These are phyloP conservation scores for Autographa pulchrina DNA, from an alignment of 2,888 invertebrate species.

Conservation along the genomic window DNA sequence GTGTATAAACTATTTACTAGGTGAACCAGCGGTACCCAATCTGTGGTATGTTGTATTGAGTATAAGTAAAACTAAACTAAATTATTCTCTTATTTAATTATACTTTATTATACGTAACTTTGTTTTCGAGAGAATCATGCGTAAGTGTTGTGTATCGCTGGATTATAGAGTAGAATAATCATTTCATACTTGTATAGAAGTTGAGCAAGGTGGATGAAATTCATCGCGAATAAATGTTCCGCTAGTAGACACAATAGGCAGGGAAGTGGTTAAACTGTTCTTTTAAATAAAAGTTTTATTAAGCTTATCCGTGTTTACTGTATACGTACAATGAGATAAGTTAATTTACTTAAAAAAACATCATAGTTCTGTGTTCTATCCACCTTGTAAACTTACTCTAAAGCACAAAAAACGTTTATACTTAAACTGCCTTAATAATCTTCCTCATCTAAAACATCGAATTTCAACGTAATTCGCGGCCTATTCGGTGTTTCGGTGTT, in stretches of 20 bases:
- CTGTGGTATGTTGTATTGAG: neutral
- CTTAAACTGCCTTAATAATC: slow-evolving; percentile 59
- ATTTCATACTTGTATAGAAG: slow-evolving; percentile 11
- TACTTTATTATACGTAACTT: neutral
- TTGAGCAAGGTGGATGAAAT: slow-evolving; percentile 27
- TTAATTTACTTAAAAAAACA: neutral
- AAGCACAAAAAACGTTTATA: slow-evolving; percentile 40
- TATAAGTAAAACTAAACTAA: neutral
- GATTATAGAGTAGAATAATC: slow-evolving; percentile 17
- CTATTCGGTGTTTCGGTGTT: slow-evolving; percentile 63
- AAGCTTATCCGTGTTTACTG: neutral
- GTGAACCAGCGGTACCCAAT: slow-evolving; percentile 23
- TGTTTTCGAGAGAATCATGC: neutral
- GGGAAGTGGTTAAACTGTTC: neutral
- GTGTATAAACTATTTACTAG: slow-evolving; percentile 23
- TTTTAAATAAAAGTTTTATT: neutral
- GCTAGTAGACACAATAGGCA: too few species aligned
- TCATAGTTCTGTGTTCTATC: slow-evolving; percentile 5
- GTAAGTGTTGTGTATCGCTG: slow-evolving; percentile 33
- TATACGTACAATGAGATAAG: slow-evolving; percentile 32
- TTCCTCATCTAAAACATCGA: slow-evolving; percentile 67
- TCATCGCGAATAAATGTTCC: too few species aligned
- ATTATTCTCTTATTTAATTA: neutral
- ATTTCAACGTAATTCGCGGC: slow-evolving; percentile 64
- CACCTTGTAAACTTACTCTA: slow-evolving; percentile 32